Evolutionary conservation across 2,888 invertebrate genomes (phyloP).

Genomic region (Tenthredo distinguenda): DNA sequence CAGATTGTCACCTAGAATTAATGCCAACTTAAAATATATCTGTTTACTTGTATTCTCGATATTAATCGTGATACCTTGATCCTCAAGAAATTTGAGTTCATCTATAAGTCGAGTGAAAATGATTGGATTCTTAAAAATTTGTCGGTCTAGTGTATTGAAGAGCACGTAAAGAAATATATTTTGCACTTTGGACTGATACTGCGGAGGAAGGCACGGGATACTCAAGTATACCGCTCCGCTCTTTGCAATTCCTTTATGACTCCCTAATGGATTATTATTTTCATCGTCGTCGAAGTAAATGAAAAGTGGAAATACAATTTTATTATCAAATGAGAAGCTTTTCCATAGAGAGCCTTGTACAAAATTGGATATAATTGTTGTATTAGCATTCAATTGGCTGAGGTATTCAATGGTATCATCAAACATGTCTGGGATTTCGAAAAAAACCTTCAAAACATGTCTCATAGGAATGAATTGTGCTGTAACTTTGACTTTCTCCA

Average conservation of each 20-base stretch:
- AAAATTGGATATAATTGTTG: constrained; percentile 19
- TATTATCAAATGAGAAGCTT: not conserved
- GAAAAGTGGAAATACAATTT: not conserved
- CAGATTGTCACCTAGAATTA: constrained; percentile 57
- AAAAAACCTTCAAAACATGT: not conserved
- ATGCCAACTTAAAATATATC: constrained; percentile 56
- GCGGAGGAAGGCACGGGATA: constrained; percentile 57
- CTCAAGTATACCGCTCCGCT: constrained; percentile 57
- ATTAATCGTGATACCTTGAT: constrained; percentile 53
- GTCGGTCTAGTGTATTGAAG: constrained; percentile 55
- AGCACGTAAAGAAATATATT: constrained; percentile 56
- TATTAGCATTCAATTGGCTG: not conserved
- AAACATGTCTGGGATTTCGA: constrained; percentile 3
- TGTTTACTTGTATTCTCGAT: constrained; percentile 21
- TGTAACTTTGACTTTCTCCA: constrained; percentile 13
- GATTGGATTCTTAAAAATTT: constrained; percentile 52
- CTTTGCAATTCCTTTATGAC: constrained; percentile 58
- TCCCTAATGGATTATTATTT: constrained; percentile 50
- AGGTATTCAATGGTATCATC: constrained; percentile 1
- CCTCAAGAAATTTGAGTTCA: constrained; percentile 56
- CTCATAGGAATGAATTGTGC: constrained; percentile 7
- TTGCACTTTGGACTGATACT: constrained; percentile 54
- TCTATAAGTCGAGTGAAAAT: constrained; percentile 54
- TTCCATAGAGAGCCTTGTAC: not conserved
- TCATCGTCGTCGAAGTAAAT: not conserved